phyloP scores from a whole-genome alignment of 2,113 vertebrate genomes.

The Oxyruncus cristatus region DNA sequence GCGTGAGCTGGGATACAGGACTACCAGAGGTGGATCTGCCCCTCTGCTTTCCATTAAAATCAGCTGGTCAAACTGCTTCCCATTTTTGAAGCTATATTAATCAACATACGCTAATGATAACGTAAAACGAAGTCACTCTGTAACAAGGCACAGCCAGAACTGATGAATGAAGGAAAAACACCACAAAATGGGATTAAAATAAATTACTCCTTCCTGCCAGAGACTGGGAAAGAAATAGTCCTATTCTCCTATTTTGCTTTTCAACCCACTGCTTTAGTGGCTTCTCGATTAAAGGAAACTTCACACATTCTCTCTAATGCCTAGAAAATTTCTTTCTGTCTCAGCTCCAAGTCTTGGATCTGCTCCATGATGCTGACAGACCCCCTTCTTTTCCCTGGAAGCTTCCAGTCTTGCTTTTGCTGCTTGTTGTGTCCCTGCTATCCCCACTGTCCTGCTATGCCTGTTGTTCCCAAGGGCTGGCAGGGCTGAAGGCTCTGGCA shows the following conservation, averaged over 20 bases:
- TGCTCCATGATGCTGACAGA: neutral
- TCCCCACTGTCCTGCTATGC: neutral
- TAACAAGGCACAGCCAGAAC: neutral
- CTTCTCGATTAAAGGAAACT: neutral
- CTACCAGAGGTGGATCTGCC: neutral
- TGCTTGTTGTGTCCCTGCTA: neutral
- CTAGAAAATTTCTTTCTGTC: neutral
- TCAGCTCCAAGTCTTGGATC: neutral
- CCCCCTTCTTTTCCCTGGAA: neutral
- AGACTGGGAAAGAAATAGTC: neutral
- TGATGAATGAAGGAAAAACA: neutral
- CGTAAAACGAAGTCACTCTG: neutral
- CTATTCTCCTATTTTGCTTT: neutral
- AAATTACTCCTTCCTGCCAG: neutral
- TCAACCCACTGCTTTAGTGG: neutral
- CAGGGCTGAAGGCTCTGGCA: neutral
- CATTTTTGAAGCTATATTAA: neutral
- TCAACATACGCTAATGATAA: neutral
- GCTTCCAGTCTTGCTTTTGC: neutral
- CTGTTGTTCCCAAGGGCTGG: fast-evolving
- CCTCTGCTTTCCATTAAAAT: neutral
- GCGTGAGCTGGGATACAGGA: neutral
- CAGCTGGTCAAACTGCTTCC: neutral
- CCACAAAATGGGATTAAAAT: neutral
- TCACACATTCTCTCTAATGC: neutral